These are phyloP conservation scores for Ephialtes manifestator DNA, from an alignment of 2,888 invertebrate genomes.

Conservation along the genomic window DNA sequence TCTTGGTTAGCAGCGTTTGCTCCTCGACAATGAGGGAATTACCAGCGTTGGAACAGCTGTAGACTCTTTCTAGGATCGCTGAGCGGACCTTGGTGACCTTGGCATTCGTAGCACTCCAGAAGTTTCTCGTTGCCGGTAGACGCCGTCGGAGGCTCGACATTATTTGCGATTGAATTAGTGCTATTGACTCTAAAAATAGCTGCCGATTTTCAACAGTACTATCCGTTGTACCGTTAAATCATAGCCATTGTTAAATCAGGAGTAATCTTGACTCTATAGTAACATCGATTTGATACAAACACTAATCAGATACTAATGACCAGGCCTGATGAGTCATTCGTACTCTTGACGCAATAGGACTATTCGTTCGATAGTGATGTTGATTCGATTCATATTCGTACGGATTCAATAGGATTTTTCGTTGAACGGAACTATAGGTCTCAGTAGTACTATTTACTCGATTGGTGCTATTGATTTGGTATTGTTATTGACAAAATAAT, in stretches of 20 bases:
- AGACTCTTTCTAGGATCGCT: not conserved
- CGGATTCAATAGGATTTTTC: not conserved
- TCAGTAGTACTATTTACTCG: too few relatives aligned
- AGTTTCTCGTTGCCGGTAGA: not conserved
- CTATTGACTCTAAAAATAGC: not conserved
- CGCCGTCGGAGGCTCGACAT: not conserved
- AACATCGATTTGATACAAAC: too few relatives aligned
- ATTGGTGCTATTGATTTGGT: not conserved
- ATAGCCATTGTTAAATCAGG: not conserved
- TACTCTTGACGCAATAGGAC: too few relatives aligned
- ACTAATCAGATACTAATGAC: too few relatives aligned
- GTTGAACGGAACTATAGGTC: too few relatives aligned
- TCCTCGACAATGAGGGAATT: not conserved
- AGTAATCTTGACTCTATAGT: not conserved
- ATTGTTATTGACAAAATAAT: not conserved
- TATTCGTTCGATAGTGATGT: not conserved
- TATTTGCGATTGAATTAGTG: not conserved
- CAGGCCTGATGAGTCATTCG: too few relatives aligned
- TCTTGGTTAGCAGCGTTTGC: slow-evolving; percentile 11
- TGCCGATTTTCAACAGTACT: not conserved
- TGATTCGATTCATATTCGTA: not conserved
- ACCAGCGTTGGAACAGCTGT: slow-evolving; percentile 5
- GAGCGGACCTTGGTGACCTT: not conserved
- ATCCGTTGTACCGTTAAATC: not conserved
- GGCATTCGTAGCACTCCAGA: slow-evolving; percentile 2